Evolutionary conservation across 2,888 invertebrate genomes (phyloP).

Genomic region (Cantharis rustica): DNA sequence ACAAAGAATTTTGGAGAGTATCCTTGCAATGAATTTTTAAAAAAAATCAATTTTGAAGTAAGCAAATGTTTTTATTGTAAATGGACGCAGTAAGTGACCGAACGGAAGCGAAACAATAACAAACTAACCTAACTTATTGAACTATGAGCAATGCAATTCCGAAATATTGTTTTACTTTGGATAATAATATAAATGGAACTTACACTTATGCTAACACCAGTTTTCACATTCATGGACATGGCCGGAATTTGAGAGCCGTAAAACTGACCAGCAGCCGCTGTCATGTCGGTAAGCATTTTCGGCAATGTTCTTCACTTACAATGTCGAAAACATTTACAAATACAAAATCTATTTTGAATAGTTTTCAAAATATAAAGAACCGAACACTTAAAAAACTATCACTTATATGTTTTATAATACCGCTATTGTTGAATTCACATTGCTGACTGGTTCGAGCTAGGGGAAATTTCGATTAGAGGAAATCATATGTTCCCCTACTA

Average conservation of each 20-base stretch:
- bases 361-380: slow-evolving; percentile 34
- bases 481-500: slow-evolving; percentile 56
- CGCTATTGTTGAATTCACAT: slow-evolving; percentile 56
- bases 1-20: not conserved
- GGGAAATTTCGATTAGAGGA: slow-evolving; percentile 44
- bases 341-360: not conserved
- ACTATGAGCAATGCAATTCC: not conserved
- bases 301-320: not conserved
- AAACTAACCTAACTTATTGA: not conserved
- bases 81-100: no score
- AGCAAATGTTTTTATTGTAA: not conserved
- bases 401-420: slow-evolving; percentile 37
- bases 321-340: slow-evolving; percentile 5
- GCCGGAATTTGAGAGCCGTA: slow-evolving; percentile 65
- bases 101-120: not conserved
- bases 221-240: slow-evolving; percentile 64
- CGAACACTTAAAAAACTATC: slow-evolving; percentile 38
- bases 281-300: slow-evolving; percentile 64
- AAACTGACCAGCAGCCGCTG: slow-evolving; percentile 64
- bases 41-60: not conserved
- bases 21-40: not conserved
- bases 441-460: slow-evolving; percentile 55
- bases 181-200: not conserved
- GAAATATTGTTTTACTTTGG: not conserved
- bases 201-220: slow-evolving; percentile 46